Percentiles rank a stretch among this genome's conserved stretches.
These are phyloP conservation scores for Agrochola macilenta DNA, from an alignment of 2,888 invertebrate species.

Conservation along the genomic window DNA sequence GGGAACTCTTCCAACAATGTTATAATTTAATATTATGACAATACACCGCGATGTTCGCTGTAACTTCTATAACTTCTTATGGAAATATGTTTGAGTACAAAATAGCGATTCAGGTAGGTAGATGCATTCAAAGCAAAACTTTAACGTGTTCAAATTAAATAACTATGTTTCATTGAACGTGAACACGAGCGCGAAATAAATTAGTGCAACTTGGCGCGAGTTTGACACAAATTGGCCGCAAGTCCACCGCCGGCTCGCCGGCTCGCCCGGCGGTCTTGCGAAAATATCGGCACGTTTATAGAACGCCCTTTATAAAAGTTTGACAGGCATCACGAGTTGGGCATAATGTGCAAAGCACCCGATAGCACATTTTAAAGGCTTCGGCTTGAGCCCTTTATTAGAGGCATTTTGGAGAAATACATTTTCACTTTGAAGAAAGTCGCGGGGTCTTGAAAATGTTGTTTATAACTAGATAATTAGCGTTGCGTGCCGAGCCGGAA, in stretches of 20 bases:
- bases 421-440: slow-evolving; percentile 46
- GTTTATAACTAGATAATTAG: slow-evolving; percentile 30
- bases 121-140: slow-evolving; percentile 39
- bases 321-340: slow-evolving; percentile 60
- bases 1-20: slow-evolving; percentile 62
- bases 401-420: slow-evolving; percentile 42
- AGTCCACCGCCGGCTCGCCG: neutral
- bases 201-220: slow-evolving; percentile 67
- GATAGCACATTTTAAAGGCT: slow-evolving; percentile 20
- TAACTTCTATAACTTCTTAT: neutral
- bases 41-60: slow-evolving; percentile 30
- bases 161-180: slow-evolving; percentile 67
- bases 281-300: slow-evolving; percentile 56
- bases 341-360: slow-evolving; percentile 36
- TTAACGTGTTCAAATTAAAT: slow-evolving; percentile 68
- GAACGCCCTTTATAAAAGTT: slow-evolving; percentile 69
- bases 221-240: slow-evolving; percentile 68
- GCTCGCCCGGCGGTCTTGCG: neutral
- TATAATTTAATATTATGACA: slow-evolving; percentile 66
- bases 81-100: neutral
- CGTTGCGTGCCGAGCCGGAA: slow-evolving; percentile 7
- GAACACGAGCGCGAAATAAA: slow-evolving; percentile 67
- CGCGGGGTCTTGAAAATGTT: slow-evolving; percentile 22
- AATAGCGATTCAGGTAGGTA: slow-evolving; percentile 14
- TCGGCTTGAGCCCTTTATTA: slow-evolving; percentile 6